Conservation (phyloP, 2,113 vertebrate genomes). For the Ranitomeya imitator region DNA sequence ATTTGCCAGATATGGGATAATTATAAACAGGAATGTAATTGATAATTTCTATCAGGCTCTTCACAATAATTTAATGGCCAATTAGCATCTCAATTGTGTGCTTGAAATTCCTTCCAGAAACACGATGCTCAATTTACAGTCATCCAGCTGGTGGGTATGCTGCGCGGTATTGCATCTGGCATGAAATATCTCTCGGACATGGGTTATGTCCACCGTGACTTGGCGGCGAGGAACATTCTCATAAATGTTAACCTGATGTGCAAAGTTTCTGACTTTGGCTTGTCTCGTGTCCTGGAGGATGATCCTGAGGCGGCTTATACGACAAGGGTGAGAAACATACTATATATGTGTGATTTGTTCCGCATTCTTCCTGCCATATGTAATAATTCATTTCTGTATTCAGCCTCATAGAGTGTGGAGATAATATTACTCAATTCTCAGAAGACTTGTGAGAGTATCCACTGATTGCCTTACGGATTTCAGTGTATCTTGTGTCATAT, state of each 20-base stretch:
- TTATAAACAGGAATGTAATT: background rate
- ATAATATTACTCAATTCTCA: background rate
- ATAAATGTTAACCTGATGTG: conserved; percentile 93
- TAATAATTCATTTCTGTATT: background rate
- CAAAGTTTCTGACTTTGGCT: conserved; percentile 96
- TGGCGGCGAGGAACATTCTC: conserved; percentile 89
- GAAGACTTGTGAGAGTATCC: background rate
- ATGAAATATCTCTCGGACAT: conserved; percentile 91
- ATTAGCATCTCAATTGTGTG: conserved; percentile 48
- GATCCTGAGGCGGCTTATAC: conserved; percentile 83
- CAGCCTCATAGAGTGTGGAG: background rate
- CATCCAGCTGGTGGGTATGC: conserved; percentile 89
- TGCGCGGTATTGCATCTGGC: conserved; percentile 85
- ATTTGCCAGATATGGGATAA: conserved; percentile 44
- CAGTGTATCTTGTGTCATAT: background rate
- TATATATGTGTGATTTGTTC: background rate
- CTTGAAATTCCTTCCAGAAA: conserved; percentile 78
- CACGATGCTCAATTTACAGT: conserved; percentile 97
- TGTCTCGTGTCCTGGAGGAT: conserved; percentile 92
- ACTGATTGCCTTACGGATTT: background rate
- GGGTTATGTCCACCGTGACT: conserved; percentile 87
- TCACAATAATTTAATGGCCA: conserved; percentile 36
- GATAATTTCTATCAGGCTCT: conserved; percentile 36
- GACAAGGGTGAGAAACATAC: conserved; percentile 73
- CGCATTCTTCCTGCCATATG: background rate